phyloP scores from a whole-genome alignment of 2,797 vertebrate species.

The Acanthornis magna region DNA sequence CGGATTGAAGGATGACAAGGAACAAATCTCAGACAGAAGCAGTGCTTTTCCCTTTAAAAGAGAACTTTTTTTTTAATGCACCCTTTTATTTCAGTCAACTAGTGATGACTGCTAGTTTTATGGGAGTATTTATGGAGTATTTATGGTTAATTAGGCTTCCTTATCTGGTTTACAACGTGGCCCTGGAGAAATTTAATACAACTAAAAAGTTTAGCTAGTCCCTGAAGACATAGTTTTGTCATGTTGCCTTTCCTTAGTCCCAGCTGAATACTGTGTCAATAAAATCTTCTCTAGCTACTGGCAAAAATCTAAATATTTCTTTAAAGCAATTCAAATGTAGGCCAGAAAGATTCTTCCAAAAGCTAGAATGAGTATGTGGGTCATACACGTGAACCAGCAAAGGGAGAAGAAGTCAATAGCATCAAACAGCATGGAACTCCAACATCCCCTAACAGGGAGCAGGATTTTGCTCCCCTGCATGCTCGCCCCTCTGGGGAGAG shows the following conservation, averaged over 20 bases:
- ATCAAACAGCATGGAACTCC: not conserved
- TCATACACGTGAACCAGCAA: not conserved
- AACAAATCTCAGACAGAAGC: conserved; percentile 27
- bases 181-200: conserved; percentile 68
- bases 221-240: conserved; percentile 62
- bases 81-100: conserved; percentile 52
- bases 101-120: conserved; percentile 51
- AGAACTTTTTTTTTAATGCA: not conserved
- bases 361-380: not conserved
- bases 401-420: not conserved
- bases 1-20: conserved; percentile 34
- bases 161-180: conserved; percentile 66
- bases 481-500: rapidly evolving
- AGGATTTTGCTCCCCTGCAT: not conserved
- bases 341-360: conserved; percentile 40
- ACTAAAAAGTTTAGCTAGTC: conserved; percentile 66
- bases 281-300: conserved; percentile 60
- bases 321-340: conserved; percentile 49
- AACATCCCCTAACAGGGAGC: not conserved
- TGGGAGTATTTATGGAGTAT: conserved; percentile 65
- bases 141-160: conserved; percentile 71
- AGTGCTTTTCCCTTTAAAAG: not conserved
- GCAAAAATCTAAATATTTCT: conserved; percentile 60
- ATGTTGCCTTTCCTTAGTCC: conserved; percentile 57
- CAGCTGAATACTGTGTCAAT: conserved; percentile 60